These are phyloP conservation scores for Athalia cordata DNA, from an alignment of 2,888 invertebrate species.

Conservation along the genomic window DNA sequence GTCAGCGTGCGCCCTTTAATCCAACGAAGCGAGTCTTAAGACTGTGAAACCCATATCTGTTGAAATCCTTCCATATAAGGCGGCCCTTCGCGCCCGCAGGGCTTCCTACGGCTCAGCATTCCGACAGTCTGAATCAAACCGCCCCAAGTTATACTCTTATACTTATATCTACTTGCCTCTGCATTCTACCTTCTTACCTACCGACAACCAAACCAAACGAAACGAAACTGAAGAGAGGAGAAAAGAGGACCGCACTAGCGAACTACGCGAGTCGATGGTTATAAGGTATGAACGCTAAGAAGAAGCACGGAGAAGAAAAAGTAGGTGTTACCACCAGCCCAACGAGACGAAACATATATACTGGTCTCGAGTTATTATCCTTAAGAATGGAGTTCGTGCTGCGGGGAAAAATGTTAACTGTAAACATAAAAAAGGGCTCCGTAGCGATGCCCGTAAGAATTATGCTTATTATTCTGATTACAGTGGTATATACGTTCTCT, in stretches of 20 bases:
- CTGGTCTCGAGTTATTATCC: conserved; percentile 43
- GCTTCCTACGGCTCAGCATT: conserved; percentile 60
- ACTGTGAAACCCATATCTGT: conserved; percentile 59
- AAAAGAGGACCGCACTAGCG: neutral
- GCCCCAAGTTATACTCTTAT: conserved; percentile 1
- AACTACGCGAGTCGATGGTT: neutral
- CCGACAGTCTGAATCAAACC: conserved; percentile 59
- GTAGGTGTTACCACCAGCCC: conserved; percentile 26
- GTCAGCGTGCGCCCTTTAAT: conserved; percentile 20
- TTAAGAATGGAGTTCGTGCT: conserved; percentile 43
- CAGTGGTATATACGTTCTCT: conserved; percentile 17
- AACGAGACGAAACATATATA: conserved; percentile 37
- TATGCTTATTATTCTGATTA: conserved; percentile 36
- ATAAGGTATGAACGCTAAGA: conserved; percentile 5
- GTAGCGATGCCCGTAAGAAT: conserved; percentile 45
- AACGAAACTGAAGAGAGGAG: neutral
- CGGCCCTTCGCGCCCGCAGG: conserved; percentile 55
- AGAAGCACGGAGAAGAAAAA: conserved; percentile 5
- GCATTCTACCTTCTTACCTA: neutral
- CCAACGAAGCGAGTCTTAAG: neutral
- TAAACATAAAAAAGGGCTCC: conserved; percentile 58
- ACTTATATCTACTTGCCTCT: neutral
- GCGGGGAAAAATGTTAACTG: conserved; percentile 57
- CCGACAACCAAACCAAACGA: neutral
- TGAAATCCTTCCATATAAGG: conserved; percentile 60